phyloP scores from a whole-genome alignment of 2,113 vertebrate genomes.

The Pao palembangensis region DNA sequence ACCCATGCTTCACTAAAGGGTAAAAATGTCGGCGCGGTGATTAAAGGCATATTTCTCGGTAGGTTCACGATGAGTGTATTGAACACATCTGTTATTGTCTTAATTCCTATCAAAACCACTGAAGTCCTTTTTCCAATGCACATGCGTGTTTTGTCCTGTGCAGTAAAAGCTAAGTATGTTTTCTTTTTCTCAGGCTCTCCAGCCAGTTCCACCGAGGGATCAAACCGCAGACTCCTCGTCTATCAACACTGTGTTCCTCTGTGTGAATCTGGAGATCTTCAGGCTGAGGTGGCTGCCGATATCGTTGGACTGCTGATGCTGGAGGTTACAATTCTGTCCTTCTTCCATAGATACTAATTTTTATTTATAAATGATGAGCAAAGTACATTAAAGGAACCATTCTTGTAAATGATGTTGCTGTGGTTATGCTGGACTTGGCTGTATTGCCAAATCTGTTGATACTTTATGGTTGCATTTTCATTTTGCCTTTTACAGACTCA shows the following conservation, averaged over 20 bases:
- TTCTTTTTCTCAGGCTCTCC: conserved; percentile 79
- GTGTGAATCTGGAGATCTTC: conserved; percentile 91
- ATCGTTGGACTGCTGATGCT: conserved; percentile 92
- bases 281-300: conserved; percentile 82
- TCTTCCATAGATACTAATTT: background rate
- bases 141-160: background rate
- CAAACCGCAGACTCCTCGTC: conserved; percentile 78
- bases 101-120: background rate
- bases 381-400: too few relatives aligned
- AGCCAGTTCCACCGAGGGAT: conserved; percentile 73
- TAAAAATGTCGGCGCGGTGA: conserved; percentile 73
- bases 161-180: background rate
- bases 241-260: conserved; percentile 86
- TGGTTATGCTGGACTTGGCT: background rate
- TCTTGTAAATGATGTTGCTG: background rate
- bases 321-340: conserved; percentile 75
- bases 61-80: background rate
- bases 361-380: too few relatives aligned
- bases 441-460: background rate
- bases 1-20: conserved; percentile 82
- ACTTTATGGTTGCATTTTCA: background rate
- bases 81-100: background rate
- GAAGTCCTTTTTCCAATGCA: background rate
- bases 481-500: conserved; percentile 74
- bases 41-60: conserved; percentile 91